Conservation (phyloP, 2,888 invertebrate genomes). For the Trichogramma evanescens region DNA sequence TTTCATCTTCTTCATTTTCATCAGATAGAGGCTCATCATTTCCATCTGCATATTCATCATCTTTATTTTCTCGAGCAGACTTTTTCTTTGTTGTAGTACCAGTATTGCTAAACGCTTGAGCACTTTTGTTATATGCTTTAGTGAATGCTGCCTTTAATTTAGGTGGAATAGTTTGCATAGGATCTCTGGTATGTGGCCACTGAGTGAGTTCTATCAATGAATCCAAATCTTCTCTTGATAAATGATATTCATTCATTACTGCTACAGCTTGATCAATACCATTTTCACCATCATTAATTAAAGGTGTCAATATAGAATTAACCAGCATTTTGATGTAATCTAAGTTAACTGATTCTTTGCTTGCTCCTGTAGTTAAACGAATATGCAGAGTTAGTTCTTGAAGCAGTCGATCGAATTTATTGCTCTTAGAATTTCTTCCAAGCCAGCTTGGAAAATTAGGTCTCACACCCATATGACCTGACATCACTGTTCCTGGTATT, state of each 20-base stretch:
- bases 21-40: slow-evolving; percentile 52
- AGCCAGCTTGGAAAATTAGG: slow-evolving; percentile 93
- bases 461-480: slow-evolving; percentile 70
- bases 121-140: slow-evolving; percentile 82
- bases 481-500: slow-evolving; percentile 78
- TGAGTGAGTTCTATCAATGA: slow-evolving; percentile 75
- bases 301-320: slow-evolving; percentile 67
- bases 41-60: slow-evolving; percentile 58
- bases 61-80: slow-evolving; percentile 43
- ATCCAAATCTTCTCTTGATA: slow-evolving; percentile 87
- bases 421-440: slow-evolving; percentile 83
- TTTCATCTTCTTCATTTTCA: slow-evolving; percentile 11
- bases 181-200: slow-evolving; percentile 77
- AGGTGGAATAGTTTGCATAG: slow-evolving; percentile 67
- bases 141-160: slow-evolving; percentile 91
- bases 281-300: slow-evolving; percentile 62
- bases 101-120: slow-evolving; percentile 53
- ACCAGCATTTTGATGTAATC: slow-evolving; percentile 82
- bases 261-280: slow-evolving; percentile 67
- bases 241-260: slow-evolving; percentile 75
- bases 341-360: slow-evolving; percentile 72
- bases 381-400: slow-evolving; percentile 42
- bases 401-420: slow-evolving; percentile 60
- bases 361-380: slow-evolving; percentile 45
- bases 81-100: slow-evolving; percentile 55